These are phyloP conservation scores for Oncorhynchus mykiss DNA, from an alignment of 2,113 vertebrate genomes.

Conservation along the genomic window DNA sequence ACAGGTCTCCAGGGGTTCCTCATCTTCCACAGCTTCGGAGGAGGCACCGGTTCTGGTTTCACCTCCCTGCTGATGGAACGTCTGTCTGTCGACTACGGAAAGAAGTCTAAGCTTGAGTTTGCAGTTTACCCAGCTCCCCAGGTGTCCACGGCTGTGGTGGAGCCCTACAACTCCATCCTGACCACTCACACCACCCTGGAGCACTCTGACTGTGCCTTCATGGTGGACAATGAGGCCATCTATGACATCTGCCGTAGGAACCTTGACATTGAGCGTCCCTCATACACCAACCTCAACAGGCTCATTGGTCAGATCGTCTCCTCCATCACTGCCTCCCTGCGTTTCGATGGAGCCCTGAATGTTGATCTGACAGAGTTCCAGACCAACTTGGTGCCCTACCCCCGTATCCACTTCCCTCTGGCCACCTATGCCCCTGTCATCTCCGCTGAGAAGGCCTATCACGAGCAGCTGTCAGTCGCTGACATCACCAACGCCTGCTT, in stretches of 20 bases:
- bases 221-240: constrained; percentile 75
- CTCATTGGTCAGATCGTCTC: constrained; percentile 73
- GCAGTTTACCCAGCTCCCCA: constrained; percentile 72
- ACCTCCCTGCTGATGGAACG: constrained; percentile 78
- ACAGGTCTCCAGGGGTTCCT: constrained; percentile 77
- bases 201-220: constrained; percentile 75
- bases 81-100: constrained; percentile 74
- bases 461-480: constrained; percentile 77
- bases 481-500: constrained; percentile 79
- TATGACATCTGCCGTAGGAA: constrained; percentile 70
- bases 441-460: constrained; percentile 76
- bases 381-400: constrained; percentile 76
- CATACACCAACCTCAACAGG: constrained; percentile 74
- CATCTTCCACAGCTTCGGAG: constrained; percentile 78
- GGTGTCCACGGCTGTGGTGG: constrained; percentile 79
- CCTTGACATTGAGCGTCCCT: constrained; percentile 64
- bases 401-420: constrained; percentile 78
- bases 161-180: constrained; percentile 79
- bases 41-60: constrained; percentile 78
- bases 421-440: constrained; percentile 76
- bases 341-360: constrained; percentile 74
- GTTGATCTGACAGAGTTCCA: constrained; percentile 74
- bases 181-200: constrained; percentile 79
- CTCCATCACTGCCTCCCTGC: constrained; percentile 69
- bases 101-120: constrained; percentile 76